A percentile compares a stretch with the other conserved stretches of the same genome.
Conservation (phyloP, 2,888 invertebrate species). For the Hemaris fuciformis region DNA sequence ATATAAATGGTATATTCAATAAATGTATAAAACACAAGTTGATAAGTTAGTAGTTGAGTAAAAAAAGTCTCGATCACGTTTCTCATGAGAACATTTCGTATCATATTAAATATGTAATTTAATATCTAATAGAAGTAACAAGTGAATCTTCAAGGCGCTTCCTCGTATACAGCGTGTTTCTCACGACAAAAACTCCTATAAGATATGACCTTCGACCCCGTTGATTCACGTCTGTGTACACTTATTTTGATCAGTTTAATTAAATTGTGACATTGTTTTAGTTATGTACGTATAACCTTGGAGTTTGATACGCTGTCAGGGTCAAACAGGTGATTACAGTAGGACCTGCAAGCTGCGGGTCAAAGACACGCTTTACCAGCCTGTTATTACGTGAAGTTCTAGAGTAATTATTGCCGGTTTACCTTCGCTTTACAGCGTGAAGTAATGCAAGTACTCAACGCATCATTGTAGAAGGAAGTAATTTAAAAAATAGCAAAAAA, state of each 20-base stretch:
- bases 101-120: background rate
- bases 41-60: too few species aligned
- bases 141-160: constrained; percentile 1
- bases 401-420: background rate
- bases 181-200: background rate
- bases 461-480: background rate
- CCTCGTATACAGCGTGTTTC: background rate
- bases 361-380: background rate
- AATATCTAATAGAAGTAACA: background rate
- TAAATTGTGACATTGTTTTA: background rate
- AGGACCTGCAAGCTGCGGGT: background rate
- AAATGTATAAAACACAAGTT: too few species aligned
- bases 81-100: background rate
- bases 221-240: background rate
- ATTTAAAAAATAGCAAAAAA: background rate
- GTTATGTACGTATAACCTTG: background rate
- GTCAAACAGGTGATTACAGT: background rate
- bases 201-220: background rate
- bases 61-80: background rate
- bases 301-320: background rate
- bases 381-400: background rate
- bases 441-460: background rate
- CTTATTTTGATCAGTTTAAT: background rate
- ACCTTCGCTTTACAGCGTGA: background rate
- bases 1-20: too few species aligned